Evolutionary conservation across 2,888 invertebrate genomes (phyloP).

Genomic region (Phaedon cochleariae): DNA sequence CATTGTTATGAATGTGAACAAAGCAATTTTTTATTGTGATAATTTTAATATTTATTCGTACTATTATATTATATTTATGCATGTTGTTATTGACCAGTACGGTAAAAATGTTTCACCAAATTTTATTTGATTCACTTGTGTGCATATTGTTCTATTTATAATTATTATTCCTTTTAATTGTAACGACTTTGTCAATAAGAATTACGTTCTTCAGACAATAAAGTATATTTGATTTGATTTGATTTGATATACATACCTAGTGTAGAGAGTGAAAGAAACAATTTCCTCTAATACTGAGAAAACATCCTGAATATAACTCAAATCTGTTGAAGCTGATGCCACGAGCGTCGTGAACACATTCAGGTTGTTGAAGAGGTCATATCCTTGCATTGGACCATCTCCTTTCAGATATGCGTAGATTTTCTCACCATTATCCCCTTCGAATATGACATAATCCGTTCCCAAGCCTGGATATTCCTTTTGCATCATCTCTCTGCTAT

Average conservation of each 20-base stretch:
- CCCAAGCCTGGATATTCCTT: slow-evolving; percentile 37
- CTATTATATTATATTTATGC: too few species aligned
- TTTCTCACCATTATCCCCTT: slow-evolving; percentile 61
- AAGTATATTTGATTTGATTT: too few species aligned
- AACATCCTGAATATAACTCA: neutral
- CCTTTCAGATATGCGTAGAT: slow-evolving; percentile 44
- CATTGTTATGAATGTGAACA: too few species aligned
- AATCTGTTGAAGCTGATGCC: neutral
- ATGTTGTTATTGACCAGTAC: too few species aligned
- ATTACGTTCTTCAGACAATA: too few species aligned
- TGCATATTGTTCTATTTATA: too few species aligned
- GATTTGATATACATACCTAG: slow-evolving; percentile 52
- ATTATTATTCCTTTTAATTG: too few species aligned
- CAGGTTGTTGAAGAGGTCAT: neutral
- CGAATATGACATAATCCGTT: slow-evolving; percentile 62
- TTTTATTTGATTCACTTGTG: too few species aligned
- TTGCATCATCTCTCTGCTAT: slow-evolving; percentile 32
- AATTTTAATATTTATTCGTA: too few species aligned
- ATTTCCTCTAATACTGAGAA: neutral
- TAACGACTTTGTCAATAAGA: too few species aligned
- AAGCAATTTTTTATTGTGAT: too few species aligned
- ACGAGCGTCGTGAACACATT: neutral
- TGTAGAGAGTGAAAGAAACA: slow-evolving; percentile 62
- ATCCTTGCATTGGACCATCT: slow-evolving; percentile 46
- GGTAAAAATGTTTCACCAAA: too few species aligned